Percentiles rank a stretch among this genome's conserved stretches.
These are phyloP conservation scores for Borostomias antarcticus DNA, from an alignment of 2,797 vertebrate genomes.

Conservation along the genomic window DNA sequence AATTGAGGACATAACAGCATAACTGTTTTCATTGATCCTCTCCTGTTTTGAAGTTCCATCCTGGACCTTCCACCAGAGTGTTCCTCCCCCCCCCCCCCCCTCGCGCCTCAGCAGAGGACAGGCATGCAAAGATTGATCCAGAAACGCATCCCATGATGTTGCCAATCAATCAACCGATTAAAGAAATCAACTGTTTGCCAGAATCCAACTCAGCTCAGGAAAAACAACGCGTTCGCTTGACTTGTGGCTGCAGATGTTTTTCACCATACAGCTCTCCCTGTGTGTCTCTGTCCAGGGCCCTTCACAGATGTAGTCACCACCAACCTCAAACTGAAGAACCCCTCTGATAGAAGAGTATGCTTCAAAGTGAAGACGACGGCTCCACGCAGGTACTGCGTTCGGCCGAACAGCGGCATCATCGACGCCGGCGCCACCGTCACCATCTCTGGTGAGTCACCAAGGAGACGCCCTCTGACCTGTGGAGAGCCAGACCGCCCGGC, in stretches of 20 bases:
- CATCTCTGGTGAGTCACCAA: constrained; percentile 85
- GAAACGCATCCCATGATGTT: neutral
- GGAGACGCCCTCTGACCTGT: neutral
- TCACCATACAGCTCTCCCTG: too few species aligned
- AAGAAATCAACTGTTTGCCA: neutral
- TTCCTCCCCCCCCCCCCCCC: too few species aligned
- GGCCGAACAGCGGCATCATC: constrained; percentile 96
- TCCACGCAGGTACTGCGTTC: constrained; percentile 95
- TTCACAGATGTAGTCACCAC: constrained; percentile 99
- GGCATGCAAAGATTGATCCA: too few species aligned
- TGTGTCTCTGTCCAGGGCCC: constrained; percentile 77
- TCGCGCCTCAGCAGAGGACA: too few species aligned
- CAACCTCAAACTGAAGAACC: constrained; percentile 95
- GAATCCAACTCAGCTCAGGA: too few species aligned
- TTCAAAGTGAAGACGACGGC: constrained; percentile 99
- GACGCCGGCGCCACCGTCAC: constrained; percentile 86
- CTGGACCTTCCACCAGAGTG: neutral
- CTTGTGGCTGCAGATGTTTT: too few species aligned
- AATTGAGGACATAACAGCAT: neutral
- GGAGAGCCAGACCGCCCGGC: too few species aligned
- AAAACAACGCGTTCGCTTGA: too few species aligned
- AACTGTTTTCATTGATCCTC: neutral
- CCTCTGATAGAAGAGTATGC: constrained; percentile 95
- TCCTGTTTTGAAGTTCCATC: neutral
- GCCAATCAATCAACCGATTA: neutral